phyloP scores from a whole-genome alignment of 2,888 invertebrate species.

The Agapostemon virescens region DNA sequence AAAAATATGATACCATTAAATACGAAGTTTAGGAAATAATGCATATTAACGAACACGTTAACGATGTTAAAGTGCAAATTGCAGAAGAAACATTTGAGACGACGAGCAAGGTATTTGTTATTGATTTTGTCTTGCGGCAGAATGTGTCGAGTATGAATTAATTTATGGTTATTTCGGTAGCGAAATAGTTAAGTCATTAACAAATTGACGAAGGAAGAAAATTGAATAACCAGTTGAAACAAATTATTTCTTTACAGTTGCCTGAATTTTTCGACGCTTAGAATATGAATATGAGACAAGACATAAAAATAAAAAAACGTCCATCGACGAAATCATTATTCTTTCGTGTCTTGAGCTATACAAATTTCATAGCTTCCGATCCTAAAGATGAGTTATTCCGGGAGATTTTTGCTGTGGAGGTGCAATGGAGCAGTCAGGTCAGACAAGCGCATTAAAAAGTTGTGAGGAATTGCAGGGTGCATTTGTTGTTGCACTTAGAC shows the following conservation, averaged over 20 bases:
- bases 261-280: background rate
- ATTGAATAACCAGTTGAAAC: background rate
- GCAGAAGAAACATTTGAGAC: background rate
- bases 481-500: background rate
- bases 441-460: conserved; percentile 3
- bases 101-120: background rate
- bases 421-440: background rate
- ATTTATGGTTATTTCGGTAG: background rate
- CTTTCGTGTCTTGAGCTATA: background rate
- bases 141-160: background rate
- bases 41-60: no score
- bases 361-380: background rate
- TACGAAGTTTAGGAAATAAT: no score
- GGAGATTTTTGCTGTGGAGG: background rate
- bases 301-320: background rate
- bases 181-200: background rate
- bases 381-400: background rate
- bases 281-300: background rate
- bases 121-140: background rate
- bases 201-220: background rate
- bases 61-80: no score
- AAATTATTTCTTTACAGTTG: background rate
- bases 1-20: no score
- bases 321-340: background rate
- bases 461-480: background rate